Evolutionary conservation across 2,113 vertebrate species (phyloP).

Genomic region (Menidia beryllina): DNA sequence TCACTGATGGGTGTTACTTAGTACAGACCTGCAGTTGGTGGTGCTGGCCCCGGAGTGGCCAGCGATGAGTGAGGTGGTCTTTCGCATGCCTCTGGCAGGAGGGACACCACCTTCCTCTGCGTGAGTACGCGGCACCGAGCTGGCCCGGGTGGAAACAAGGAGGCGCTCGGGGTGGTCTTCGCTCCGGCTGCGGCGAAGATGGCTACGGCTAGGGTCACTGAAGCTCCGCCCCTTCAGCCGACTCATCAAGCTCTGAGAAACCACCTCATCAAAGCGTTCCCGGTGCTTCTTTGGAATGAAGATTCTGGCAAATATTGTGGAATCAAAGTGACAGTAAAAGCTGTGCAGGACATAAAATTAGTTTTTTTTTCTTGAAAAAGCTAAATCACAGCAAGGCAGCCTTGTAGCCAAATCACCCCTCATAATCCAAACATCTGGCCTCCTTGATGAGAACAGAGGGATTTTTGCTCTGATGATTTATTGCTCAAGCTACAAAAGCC

Average conservation of each 20-base stretch:
- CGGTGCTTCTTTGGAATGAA: conserved; percentile 99
- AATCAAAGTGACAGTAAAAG: conserved; percentile 20
- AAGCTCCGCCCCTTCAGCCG: conserved; percentile 90
- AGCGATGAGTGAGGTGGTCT: conserved; percentile 87
- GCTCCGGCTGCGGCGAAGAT: conserved; percentile 92
- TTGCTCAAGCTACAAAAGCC: conserved; percentile 53
- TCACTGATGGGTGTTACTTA: not conserved
- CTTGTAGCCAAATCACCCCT: no score
- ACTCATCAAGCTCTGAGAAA: conserved; percentile 94
- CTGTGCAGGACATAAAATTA: conserved; percentile 10
- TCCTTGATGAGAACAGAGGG: conserved; percentile 15
- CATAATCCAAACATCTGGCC: not conserved
- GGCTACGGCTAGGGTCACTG: conserved; percentile 84
- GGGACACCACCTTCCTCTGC: conserved; percentile 83
- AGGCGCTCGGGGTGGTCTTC: conserved; percentile 94
- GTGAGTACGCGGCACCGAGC: conserved; percentile 88
- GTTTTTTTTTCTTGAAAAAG: not conserved
- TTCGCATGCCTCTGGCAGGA: conserved; percentile 85
- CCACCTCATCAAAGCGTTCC: conserved; percentile 95
- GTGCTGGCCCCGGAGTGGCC: conserved; percentile 81
- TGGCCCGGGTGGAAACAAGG: conserved; percentile 93
- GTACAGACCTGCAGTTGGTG: conserved; percentile 87
- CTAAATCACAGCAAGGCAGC: no score
- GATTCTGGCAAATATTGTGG: conserved; percentile 86
- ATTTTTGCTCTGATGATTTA: conserved; percentile 30